phyloP scores from a whole-genome alignment of 2,797 vertebrate genomes.

The Melopsittacus undulatus region DNA sequence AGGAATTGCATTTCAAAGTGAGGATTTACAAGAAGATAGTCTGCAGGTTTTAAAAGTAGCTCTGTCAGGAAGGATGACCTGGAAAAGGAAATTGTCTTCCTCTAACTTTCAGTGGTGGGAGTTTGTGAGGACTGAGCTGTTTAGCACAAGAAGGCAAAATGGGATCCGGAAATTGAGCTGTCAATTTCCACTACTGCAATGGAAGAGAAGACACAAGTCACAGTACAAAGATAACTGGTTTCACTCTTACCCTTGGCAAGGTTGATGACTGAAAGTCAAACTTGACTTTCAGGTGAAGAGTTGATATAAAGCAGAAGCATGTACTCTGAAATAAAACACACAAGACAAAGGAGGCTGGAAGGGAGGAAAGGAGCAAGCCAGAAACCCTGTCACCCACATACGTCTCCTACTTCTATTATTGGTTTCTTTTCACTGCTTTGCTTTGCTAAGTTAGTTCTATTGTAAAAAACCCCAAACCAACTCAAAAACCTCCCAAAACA shows the following conservation, averaged over 20 bases:
- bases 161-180: neutral
- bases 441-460: neutral
- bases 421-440: neutral
- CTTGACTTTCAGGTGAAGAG: neutral
- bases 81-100: neutral
- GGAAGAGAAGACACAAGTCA: neutral
- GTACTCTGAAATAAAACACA: neutral
- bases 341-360: neutral
- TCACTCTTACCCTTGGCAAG: neutral
- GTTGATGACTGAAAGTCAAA: neutral
- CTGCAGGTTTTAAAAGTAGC: neutral
- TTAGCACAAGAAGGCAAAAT: neutral
- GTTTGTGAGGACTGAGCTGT: neutral
- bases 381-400: neutral
- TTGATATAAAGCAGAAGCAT: neutral
- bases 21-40: neutral
- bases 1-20: neutral
- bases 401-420: neutral
- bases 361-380: neutral
- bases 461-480: neutral
- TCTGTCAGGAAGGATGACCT: neutral
- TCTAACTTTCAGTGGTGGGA: neutral
- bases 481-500: neutral
- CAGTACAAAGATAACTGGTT: neutral
- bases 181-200: neutral